Evolutionary conservation across 2,797 vertebrate species (phyloP), one percentile per base, ranked within the genome.

Genomic region (Smutsia temminckii): DNA sequence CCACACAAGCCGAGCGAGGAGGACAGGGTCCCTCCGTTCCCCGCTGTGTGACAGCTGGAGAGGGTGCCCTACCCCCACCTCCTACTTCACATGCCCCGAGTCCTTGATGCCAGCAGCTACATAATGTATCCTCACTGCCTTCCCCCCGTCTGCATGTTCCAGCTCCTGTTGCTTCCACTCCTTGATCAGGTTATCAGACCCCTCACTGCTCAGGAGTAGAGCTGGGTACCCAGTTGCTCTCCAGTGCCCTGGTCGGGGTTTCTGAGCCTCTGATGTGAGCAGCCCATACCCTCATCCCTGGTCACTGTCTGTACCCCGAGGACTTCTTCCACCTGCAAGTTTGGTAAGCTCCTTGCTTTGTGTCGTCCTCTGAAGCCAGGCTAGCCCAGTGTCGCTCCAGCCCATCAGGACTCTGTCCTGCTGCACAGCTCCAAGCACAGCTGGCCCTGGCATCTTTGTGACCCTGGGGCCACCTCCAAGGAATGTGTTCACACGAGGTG

Each of bases 401-500:
- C 12, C 25, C 6, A 0, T 32, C 34, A 29, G 51, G 10, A 42
- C 32, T 21, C 79, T 75, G 29, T 20, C 23, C 21, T 53, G 32
- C 66, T 27, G 29, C 27, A 10, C 20, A 10, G 9, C 20, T 16
- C 46, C 29, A 32, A 4, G 23, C 6, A 10, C 1, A 29, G 25
- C 21, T 51, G 1, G 3, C n/a, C 68, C 68, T 37, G 14, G 57
- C 34, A 8, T 14, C 17, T 16, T 2, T 5, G 5, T 34, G 4
- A 8, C 21, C 21, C 6, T 37, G 34, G n/a, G 12, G 16, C 23
- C 6, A 21, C 21, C 2, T 20, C 55, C 17, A 25, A 8, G 16
- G 1, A 42, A 27, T 1, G 3, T 40, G 29, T 42, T 42, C 61
- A 78, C 0, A 0, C 5, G 3, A 27, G 32, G 7, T 0, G 0